Conservation (phyloP, 2,113 vertebrate species). For the Carassius carassius region DNA sequence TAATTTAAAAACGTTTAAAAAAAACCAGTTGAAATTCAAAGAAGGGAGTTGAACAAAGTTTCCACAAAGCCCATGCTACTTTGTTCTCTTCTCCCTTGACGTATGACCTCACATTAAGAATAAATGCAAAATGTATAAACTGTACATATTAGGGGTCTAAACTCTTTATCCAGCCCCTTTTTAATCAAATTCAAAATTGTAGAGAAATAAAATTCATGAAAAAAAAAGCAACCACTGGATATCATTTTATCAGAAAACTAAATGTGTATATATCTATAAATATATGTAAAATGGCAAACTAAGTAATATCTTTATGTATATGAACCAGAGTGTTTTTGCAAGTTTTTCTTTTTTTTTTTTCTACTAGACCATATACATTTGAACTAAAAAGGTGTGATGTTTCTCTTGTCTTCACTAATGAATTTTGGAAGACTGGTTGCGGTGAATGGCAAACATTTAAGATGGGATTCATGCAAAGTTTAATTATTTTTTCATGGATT, state of each 20-base stretch:
- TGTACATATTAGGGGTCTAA: constrained; percentile 76
- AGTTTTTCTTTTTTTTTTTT: constrained; percentile 79
- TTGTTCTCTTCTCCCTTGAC: constrained; percentile 70
- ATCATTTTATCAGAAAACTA: constrained; percentile 78
- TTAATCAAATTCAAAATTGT: constrained; percentile 76
- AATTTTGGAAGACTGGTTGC: no score
- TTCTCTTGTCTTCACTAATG: no score
- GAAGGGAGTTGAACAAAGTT: constrained; percentile 74
- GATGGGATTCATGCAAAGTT: no score
- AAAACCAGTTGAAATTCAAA: constrained; percentile 65
- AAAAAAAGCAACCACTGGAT: constrained; percentile 78
- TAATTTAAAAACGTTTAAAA: constrained; percentile 64
- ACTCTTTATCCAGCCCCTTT: constrained; percentile 78
- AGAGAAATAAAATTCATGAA: constrained; percentile 71
- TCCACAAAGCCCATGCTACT: constrained; percentile 68
- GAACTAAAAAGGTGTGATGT: no score
- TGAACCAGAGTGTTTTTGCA: constrained; percentile 80
- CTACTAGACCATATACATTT: constrained; percentile 74
- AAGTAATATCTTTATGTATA: constrained; percentile 83
- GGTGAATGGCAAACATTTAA: no score
- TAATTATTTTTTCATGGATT: no score
- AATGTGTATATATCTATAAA: constrained; percentile 83
- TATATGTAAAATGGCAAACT: constrained; percentile 86
- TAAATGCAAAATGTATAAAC: constrained; percentile 88
- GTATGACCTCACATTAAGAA: constrained; percentile 76